Evolutionary conservation across 2,888 invertebrate species (phyloP).

Genomic region (Cosmorhoe ocellata): DNA sequence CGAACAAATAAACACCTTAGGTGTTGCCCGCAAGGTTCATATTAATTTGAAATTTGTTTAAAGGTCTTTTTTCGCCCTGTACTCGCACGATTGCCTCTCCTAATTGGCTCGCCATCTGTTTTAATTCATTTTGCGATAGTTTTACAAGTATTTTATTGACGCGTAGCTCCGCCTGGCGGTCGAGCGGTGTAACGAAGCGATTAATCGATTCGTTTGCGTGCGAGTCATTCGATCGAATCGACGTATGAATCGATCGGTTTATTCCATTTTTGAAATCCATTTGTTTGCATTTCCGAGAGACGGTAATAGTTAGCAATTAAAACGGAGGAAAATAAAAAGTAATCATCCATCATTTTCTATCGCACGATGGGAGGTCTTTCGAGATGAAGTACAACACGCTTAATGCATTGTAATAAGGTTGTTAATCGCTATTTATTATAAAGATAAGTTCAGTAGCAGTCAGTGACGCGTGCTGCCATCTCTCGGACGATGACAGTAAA

Average conservation of each 20-base stretch:
- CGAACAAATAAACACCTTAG: conserved; percentile 52
- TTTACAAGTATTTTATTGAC: conserved; percentile 82
- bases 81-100: conserved; percentile 80
- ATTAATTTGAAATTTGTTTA: conserved; percentile 44
- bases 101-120: conserved; percentile 81
- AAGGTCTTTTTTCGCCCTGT: conserved; percentile 72
- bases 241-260: conserved; percentile 59
- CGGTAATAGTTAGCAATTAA: conserved; percentile 30
- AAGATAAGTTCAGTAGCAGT: conserved; percentile 64
- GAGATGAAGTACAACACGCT: conserved; percentile 34
- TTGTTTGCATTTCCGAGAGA: conserved; percentile 16
- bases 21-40: conserved; percentile 36
- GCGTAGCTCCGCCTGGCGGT: conserved; percentile 78
- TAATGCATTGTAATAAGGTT: conserved; percentile 42
- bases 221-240: conserved; percentile 63
- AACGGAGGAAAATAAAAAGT: conserved; percentile 22
- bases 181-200: conserved; percentile 69
- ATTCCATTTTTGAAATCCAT: conserved; percentile 52
- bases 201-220: conserved; percentile 80
- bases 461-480: conserved; percentile 79
- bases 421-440: conserved; percentile 40
- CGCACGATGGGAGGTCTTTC: conserved; percentile 56
- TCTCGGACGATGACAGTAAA: conserved; percentile 75
- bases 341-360: conserved; percentile 36
- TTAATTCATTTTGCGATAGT: conserved; percentile 82